A percentile compares a stretch with the other conserved stretches of the same genome.
Conservation (phyloP, 1,140 invertebrate genomes). For the Cataglyphis hispanica region DNA sequence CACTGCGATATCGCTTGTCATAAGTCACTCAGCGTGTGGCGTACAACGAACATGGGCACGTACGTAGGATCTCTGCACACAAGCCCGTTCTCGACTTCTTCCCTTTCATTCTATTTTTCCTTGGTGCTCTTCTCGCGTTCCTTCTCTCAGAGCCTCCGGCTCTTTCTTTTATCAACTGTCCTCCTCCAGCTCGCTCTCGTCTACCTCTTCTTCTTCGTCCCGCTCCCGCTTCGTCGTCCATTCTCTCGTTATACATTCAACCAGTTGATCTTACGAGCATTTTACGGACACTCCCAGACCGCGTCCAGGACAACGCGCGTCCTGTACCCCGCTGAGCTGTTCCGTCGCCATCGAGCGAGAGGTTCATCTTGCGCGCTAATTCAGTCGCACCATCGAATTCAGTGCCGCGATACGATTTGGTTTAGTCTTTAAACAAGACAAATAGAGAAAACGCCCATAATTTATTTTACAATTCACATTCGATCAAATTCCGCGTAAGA, state of each 20-base stretch:
- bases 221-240: background rate
- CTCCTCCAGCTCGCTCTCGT: background rate
- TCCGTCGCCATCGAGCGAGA: slow-evolving; percentile 68
- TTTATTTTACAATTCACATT: slow-evolving; percentile 63
- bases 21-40: slow-evolving; percentile 83
- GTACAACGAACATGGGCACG: slow-evolving; percentile 73
- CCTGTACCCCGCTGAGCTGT: slow-evolving; percentile 74
- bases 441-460: slow-evolving; percentile 69
- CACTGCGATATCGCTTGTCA: slow-evolving; percentile 77
- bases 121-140: slow-evolving; percentile 34
- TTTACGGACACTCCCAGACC: slow-evolving; percentile 69
- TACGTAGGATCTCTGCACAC: slow-evolving; percentile 64
- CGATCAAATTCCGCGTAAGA: background rate
- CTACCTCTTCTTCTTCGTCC: slow-evolving; percentile 35
- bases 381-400: slow-evolving; percentile 56
- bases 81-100: slow-evolving; percentile 52
- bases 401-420: background rate
- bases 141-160: background rate
- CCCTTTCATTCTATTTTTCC: slow-evolving; percentile 57
- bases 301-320: slow-evolving; percentile 75
- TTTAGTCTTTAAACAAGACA: slow-evolving; percentile 15
- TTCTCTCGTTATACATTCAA: slow-evolving; percentile 56
- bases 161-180: slow-evolving; percentile 33
- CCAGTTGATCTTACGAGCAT: slow-evolving; percentile 51
- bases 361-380: slow-evolving; percentile 64